phyloP scores from a whole-genome alignment of 2,888 invertebrate genomes.

The Protophormia terraenovae region DNA sequence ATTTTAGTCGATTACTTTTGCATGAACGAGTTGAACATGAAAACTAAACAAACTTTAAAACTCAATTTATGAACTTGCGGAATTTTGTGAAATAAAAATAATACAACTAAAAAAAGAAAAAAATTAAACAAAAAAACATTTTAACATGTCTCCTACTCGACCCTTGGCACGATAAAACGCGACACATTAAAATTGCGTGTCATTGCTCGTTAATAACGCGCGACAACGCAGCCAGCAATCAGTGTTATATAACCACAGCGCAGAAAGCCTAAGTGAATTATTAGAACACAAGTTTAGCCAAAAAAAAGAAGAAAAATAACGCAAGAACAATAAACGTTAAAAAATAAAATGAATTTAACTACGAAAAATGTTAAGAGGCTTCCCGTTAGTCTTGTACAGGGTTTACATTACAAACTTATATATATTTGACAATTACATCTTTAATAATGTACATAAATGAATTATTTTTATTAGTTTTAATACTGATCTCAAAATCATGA shows the following conservation, averaged over 20 bases:
- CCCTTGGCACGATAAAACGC: conserved; percentile 62
- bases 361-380: conserved; percentile 29
- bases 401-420: no score
- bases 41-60: conserved; percentile 62
- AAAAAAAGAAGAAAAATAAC: conserved; percentile 22
- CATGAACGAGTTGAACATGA: conserved; percentile 53
- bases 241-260: conserved; percentile 59
- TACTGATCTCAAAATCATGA: no score
- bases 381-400: not conserved
- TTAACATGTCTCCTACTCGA: conserved; percentile 64
- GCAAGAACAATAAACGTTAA: conserved; percentile 4
- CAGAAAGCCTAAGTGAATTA: conserved; percentile 67
- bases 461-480: no score
- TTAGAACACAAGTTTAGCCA: conserved; percentile 64
- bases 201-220: conserved; percentile 69
- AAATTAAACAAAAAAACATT: conserved; percentile 44
- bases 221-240: conserved; percentile 68
- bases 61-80: conserved; percentile 69
- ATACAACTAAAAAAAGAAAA: not conserved
- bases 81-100: conserved; percentile 46
- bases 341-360: conserved; percentile 16
- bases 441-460: no score
- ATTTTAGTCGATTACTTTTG: conserved; percentile 33
- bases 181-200: conserved; percentile 69
- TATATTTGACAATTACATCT: no score